Percentiles rank a stretch among this genome's conserved stretches.
Conservation (phyloP, 2,888 invertebrate species). For the Eubasilissa splendida region DNA sequence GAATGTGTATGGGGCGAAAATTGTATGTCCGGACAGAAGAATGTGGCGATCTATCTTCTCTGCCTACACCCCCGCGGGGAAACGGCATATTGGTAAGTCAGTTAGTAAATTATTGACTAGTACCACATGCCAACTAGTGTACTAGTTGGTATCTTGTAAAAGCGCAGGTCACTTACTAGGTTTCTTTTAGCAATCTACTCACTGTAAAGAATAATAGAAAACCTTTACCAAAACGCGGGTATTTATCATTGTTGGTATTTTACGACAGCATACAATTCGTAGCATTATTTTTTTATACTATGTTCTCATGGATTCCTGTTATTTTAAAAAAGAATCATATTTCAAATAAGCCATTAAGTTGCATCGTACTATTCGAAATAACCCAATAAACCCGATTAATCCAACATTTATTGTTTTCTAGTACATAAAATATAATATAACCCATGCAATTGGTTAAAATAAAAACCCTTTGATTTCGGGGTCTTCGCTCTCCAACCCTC, state of each 20-base stretch:
- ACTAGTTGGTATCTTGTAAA: too few species aligned
- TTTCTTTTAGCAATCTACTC: too few species aligned
- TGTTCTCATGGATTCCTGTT: slow-evolving; percentile 8
- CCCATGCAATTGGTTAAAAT: slow-evolving; percentile 6
- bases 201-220: too few species aligned
- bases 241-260: slow-evolving; percentile 1
- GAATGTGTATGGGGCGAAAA: too few species aligned
- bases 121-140: too few species aligned
- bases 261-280: not conserved
- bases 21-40: too few species aligned
- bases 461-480: not conserved
- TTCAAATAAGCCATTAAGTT: slow-evolving; percentile 2
- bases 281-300: not conserved
- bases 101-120: too few species aligned
- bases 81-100: too few species aligned
- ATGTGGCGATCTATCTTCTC: too few species aligned
- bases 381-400: slow-evolving; percentile 14
- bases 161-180: too few species aligned
- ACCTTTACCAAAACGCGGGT: too few species aligned
- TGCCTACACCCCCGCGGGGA: too few species aligned
- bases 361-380: not conserved
- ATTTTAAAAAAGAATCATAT: slow-evolving; percentile 3
- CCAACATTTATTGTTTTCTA: slow-evolving; percentile 9
- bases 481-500: not conserved
- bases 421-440: not conserved